Percentiles rank a stretch among this genome's conserved stretches.
Evolutionary conservation across 2,797 vertebrate genomes (phyloP).

Genomic region (Danionella dracula): DNA sequence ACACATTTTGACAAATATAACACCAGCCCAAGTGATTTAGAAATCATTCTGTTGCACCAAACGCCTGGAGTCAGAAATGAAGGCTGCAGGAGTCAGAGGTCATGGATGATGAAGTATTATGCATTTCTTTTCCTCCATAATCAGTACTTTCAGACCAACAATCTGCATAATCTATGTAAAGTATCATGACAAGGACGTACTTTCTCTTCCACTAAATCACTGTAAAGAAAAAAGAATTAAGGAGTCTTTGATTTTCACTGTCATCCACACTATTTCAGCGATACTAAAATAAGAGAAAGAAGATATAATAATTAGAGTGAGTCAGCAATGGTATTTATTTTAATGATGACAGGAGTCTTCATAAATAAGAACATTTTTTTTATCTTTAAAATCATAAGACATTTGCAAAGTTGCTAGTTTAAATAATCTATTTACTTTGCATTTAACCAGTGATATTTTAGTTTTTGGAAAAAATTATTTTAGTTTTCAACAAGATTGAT

Average conservation of each 20-base stretch:
- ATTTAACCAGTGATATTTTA: too few relatives aligned
- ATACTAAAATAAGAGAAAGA: neutral
- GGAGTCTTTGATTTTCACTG: neutral
- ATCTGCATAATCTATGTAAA: conserved; percentile 21
- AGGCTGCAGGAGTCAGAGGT: conserved; percentile 30
- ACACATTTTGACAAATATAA: conserved; percentile 10
- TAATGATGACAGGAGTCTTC: too few relatives aligned
- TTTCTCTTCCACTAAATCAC: neutral
- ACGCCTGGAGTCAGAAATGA: conserved; percentile 21
- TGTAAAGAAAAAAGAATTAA: neutral
- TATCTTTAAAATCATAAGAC: too few relatives aligned
- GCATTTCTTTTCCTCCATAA: conserved; percentile 3
- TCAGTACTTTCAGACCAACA: conserved; percentile 16
- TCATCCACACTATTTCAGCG: neutral
- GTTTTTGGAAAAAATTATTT: too few relatives aligned
- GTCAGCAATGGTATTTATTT: neutral
- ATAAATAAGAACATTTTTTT: too few relatives aligned
- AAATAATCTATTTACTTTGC: too few relatives aligned
- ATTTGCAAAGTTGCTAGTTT: too few relatives aligned
- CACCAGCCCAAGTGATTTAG: neutral
- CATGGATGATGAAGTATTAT: conserved; percentile 15
- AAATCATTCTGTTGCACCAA: conserved; percentile 19
- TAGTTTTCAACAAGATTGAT: too few relatives aligned
- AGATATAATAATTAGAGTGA: neutral
- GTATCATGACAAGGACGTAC: neutral